Base-by-base conservation (phyloP, 2,888 invertebrate species). In the Phragmatobia fuliginosa region DNA sequence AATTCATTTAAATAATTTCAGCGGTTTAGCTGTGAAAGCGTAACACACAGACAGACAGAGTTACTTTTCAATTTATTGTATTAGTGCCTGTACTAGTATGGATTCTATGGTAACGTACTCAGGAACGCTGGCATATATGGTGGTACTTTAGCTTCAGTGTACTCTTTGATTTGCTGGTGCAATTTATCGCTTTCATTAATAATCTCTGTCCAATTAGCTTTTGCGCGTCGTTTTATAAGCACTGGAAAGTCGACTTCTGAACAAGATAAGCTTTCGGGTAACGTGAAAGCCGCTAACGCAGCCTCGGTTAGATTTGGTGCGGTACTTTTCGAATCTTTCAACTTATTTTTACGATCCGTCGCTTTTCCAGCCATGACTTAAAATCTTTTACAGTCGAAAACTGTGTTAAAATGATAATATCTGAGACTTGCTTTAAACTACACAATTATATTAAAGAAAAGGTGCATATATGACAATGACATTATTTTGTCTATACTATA, bases 161-260 rank as follows among this genome's bases (percentile, higher is more conserved):
- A 92, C 32, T 87, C 86, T 73, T 89, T 83, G 56, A 94, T 83
- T 78, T 92, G 89, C 67, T 83, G 75, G 28, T 85, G 76, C 58
- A 74, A 84, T 32, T 86, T 75, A 3, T 90, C 83, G 66, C 87
- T 90, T 76, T 94, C 92, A 45, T 88, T 81, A 7, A 94, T 36
- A 62, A 95, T 91, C 14, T 88, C 78, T 8, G 86, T 75, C 95
- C 95, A 95, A 73, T 87, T 91, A 0, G 89, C 92, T 62, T 72
- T 86, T 5, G 74, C 73, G 18, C 70, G 75, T 65, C 78, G 88
- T 62, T 81, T 87, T 62, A 88, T 80, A 6, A 92, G 73, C 7
- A 91, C 73, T 0, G 95, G 94, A 73, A 94, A 92, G 5, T 92
- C 88, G 60, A 94, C 82, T 78, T 94, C 92, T 0, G 94, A 94